Evolutionary conservation across 2,797 vertebrate genomes (phyloP), one percentile per base, ranked within the genome.

Genomic region (Sebastes trivittatus): DNA sequence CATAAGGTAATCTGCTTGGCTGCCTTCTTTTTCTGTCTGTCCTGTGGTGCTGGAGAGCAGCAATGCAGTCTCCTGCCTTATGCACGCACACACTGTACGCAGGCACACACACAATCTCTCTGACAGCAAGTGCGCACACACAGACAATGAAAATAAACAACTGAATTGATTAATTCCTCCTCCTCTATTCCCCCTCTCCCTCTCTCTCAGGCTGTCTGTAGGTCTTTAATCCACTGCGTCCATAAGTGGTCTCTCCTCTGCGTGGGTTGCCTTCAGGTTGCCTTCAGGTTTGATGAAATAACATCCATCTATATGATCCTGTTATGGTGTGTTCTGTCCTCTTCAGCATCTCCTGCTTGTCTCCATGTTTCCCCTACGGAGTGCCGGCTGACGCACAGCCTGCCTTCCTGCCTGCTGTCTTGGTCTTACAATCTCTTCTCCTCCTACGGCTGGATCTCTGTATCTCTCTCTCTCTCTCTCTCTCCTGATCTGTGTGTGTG

Each of bases 21-120:
- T 89, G 84, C 81, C 75, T 60, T 87, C 72, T 84, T 86, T 85
- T 87, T 71, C 54, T 72, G 67, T 84, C 81, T 75, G 72, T 87
- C 79, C 69, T 90, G 81, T 90, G 79, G 83, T 87, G 87, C 85
- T 82, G 87, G 86, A 88, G 81, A 93, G 75, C 95, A 95, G 95
- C 96, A 97, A 94, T 97, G 96, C 96, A 93, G 96, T 93, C 92
- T 93, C 92, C 93, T 84, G 86, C 87, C 79, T 82, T 74, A 22
- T 20, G 32, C 30, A 36, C 32, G 22, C 34, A 81, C 80, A 77
- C 65, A 77, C 75, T 62, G 14, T 67, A 89, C 65, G 60, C 86
- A 85, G 49, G 18, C 77, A 85, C 81, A 77, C 81, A 77, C 71
- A 71, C 84, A 78, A 73, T 70, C 87, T 90, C 77, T 77, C 77